Percentiles rank a stretch among this genome's conserved stretches.
Conservation (phyloP, 2,113 vertebrate species). For the Hydropotes inermis region DNA sequence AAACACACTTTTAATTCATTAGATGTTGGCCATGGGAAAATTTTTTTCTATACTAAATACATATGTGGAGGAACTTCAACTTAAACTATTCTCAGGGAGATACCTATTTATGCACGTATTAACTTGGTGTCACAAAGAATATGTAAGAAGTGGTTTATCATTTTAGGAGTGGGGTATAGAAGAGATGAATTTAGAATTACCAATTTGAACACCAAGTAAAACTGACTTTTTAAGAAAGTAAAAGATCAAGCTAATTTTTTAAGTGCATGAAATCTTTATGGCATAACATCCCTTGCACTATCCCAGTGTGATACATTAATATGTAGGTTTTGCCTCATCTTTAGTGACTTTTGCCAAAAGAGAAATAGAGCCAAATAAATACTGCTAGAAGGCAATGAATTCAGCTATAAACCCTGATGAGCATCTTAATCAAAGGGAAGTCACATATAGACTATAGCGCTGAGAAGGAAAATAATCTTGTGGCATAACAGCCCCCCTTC, state of each 20-base stretch:
- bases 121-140: constrained; percentile 26
- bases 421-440: constrained; percentile 63
- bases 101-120: constrained; percentile 31
- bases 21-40: background rate
- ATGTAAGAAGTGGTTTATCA: background rate
- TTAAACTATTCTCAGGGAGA: background rate
- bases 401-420: constrained; percentile 54
- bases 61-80: background rate
- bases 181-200: background rate
- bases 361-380: constrained; percentile 59
- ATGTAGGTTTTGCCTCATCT: constrained; percentile 38
- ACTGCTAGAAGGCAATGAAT: constrained; percentile 55
- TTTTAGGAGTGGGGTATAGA: background rate
- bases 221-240: background rate
- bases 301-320: background rate
- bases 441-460: background rate
- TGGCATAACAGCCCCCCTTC: background rate
- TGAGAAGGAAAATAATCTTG: constrained; percentile 26
- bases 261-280: constrained; percentile 16
- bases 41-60: background rate
- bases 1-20: background rate
- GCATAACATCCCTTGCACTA: background rate
- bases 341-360: constrained; percentile 37
- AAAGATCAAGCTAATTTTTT: background rate
- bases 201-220: background rate